Evolutionary conservation across 2,888 invertebrate species (phyloP).

Genomic region (Ischnura elegans): DNA sequence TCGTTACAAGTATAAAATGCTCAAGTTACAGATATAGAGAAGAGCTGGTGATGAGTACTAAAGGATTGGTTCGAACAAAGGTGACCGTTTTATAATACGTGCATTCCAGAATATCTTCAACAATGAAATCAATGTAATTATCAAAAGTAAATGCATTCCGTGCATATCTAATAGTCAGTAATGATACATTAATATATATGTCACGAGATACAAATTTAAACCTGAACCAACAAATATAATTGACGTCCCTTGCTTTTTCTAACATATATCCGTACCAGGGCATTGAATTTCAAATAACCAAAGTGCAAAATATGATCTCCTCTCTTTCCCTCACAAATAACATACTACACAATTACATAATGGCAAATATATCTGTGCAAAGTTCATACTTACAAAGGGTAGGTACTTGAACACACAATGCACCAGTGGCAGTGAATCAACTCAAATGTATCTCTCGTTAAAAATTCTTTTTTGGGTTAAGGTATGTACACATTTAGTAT

Average conservation of each 20-base stretch:
- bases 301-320: conserved; percentile 25
- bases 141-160: conserved; percentile 45
- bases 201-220: conserved; percentile 5
- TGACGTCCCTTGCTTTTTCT: conserved; percentile 50
- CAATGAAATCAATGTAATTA: conserved; percentile 40
- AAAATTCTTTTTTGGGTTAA: conserved; percentile 5
- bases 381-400: conserved; percentile 8
- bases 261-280: conserved; percentile 32
- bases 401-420: no score
- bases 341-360: background rate
- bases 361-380: conserved; percentile 37
- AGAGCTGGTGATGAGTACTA: background rate
- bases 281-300: conserved; percentile 34
- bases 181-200: background rate
- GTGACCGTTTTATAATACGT: conserved; percentile 19
- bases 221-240: conserved; percentile 41
- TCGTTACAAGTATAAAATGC: conserved; percentile 32
- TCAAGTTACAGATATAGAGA: background rate
- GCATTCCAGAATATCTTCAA: conserved; percentile 31
- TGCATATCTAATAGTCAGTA: conserved; percentile 11
- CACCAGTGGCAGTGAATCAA: conserved; percentile 65
- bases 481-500: conserved; percentile 9
- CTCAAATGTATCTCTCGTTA: conserved; percentile 4
- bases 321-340: background rate
- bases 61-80: background rate